phyloP scores from a whole-genome alignment of 2,888 invertebrate genomes.

The Spodoptera picta region DNA sequence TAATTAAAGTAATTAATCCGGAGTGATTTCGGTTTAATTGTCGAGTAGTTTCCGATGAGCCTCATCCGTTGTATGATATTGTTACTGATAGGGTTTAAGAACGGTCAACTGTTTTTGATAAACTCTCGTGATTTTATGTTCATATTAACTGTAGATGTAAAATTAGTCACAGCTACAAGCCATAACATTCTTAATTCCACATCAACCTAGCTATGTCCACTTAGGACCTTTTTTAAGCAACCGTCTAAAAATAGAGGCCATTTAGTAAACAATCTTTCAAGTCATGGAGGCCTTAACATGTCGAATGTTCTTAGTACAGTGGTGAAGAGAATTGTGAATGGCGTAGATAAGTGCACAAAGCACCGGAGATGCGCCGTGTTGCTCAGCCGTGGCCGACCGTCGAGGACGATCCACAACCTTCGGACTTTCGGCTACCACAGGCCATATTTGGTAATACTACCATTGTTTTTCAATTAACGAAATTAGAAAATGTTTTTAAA shows the following conservation, averaged over 20 bases:
- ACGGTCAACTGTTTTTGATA: neutral
- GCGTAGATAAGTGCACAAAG: constrained; percentile 85
- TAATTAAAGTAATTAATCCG: constrained; percentile 84
- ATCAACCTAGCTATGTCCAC: neutral
- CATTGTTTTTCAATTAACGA: constrained; percentile 43
- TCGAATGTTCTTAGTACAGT: constrained; percentile 59
- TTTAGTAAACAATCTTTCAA: constrained; percentile 27
- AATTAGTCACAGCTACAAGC: no score
- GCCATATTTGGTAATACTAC: constrained; percentile 54
- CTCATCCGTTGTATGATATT: constrained; percentile 66
- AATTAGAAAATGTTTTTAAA: neutral
- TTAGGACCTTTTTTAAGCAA: constrained; percentile 8
- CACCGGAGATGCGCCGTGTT: constrained; percentile 81
- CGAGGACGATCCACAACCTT: constrained; percentile 73
- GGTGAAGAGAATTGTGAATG: constrained; percentile 85
- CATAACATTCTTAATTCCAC: no score
- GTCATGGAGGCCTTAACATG: constrained; percentile 60
- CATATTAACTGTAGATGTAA: no score
- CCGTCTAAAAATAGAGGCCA: constrained; percentile 9
- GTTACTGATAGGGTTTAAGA: constrained; percentile 36
- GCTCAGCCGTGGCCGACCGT: constrained; percentile 62
- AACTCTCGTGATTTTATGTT: no score
- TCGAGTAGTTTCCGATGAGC: constrained; percentile 76
- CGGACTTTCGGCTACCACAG: constrained; percentile 62
- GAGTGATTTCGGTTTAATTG: constrained; percentile 84